These are phyloP conservation scores for Parotocinclus haroldoi DNA, from an alignment of 2,797 vertebrate genomes.

Conservation along the genomic window DNA sequence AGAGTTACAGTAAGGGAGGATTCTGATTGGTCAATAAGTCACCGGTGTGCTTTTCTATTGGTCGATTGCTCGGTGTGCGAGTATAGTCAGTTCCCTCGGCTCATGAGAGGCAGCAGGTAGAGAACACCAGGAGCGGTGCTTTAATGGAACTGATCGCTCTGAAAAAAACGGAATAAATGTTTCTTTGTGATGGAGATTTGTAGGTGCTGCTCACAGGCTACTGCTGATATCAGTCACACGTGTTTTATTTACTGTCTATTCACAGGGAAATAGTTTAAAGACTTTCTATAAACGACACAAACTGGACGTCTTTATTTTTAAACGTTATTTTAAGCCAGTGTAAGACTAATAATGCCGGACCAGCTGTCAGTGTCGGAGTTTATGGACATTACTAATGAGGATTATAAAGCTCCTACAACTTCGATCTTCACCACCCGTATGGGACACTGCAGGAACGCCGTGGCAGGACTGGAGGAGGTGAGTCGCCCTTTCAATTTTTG, in stretches of 20 bases:
- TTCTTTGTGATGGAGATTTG: conserved; percentile 9
- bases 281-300: neutral
- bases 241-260: neutral
- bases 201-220: neutral
- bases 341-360: conserved; percentile 77
- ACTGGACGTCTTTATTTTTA: neutral
- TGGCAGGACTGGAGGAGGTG: conserved; percentile 90
- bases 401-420: conserved; percentile 92
- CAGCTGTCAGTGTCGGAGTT: conserved; percentile 86
- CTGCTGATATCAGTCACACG: neutral
- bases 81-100: neutral
- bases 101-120: neutral
- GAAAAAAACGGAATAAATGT: neutral
- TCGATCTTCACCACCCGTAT: conserved; percentile 92
- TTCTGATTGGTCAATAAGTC: neutral
- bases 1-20: neutral
- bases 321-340: neutral
- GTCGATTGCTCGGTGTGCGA: neutral
- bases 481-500: conserved; percentile 27
- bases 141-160: neutral
- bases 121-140: neutral
- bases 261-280: neutral
- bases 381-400: conserved; percentile 87
- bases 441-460: conserved; percentile 85
- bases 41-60: conserved; percentile 2